Percentiles rank a stretch among this genome's conserved stretches.
phyloP scores from a whole-genome alignment of 2,113 vertebrate species.

The Gila orcuttii region DNA sequence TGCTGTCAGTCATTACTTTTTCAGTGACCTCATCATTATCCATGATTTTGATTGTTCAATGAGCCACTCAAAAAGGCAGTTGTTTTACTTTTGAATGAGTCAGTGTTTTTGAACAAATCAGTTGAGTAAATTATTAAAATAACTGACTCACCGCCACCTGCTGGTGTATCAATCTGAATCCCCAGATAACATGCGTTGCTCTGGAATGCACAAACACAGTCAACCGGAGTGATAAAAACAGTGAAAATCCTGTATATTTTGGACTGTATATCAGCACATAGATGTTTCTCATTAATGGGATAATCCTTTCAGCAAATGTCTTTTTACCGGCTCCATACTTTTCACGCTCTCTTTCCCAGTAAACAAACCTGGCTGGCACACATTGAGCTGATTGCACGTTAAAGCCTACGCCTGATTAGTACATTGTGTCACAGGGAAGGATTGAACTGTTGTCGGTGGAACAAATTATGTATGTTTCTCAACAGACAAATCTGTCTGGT shows the following conservation, averaged over 20 bases:
- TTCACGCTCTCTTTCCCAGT: constrained; percentile 2
- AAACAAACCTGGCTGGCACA: constrained; percentile 12
- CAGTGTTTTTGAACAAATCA: not conserved
- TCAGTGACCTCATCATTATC: not conserved
- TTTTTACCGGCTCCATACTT: not conserved
- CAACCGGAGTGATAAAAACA: not conserved
- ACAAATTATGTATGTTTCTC: constrained; percentile 42
- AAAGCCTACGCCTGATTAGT: constrained; percentile 56
- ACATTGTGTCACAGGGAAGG: constrained; percentile 46
- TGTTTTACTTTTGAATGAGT: not conserved
- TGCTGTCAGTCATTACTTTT: constrained; percentile 10
- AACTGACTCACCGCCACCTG: not conserved
- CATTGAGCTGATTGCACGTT: constrained; percentile 22
- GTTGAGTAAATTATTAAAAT: not conserved
- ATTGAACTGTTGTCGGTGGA: constrained; percentile 37
- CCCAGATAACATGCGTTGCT: not conserved
- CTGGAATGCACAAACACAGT: not conserved
- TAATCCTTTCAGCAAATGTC: not conserved
- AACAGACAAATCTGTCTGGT: constrained; percentile 33
- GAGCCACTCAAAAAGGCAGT: not conserved
- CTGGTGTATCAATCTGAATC: not conserved
- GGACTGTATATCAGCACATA: not conserved
- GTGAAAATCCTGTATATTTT: not conserved
- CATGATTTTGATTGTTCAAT: not conserved
- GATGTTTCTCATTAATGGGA: not conserved